Evolutionary conservation across 2,888 invertebrate species (phyloP), one percentile per base, ranked within the genome.

Genomic region (Sphinx pinastri): DNA sequence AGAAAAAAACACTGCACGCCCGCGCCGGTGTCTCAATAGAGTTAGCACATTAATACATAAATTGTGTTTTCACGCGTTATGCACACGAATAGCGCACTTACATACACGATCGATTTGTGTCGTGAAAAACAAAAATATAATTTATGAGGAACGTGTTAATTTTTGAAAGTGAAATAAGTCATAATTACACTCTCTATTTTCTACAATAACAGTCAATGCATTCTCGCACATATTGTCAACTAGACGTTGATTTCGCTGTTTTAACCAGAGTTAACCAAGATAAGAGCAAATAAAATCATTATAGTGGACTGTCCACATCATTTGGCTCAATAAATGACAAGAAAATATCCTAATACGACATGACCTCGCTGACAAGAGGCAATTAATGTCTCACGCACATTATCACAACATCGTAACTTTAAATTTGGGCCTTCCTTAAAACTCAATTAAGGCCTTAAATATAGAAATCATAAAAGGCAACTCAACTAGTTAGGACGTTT

Each of bases 21-120:
- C n/a, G 38, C 19, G 54, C 54, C 19, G 10, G 38, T 54, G 71
- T 76, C 76, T 77, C 78, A 79, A 76, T 75, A 74, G 68, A 69
- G 63, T 72, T 72, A 73, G 70, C 67, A 72, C 72, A 71, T 63
- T 63, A 63, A 63, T 63, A 63, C 19, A 63, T 63, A 49, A 63
- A 63, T 49, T 63, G 45, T 60, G 45, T 38, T 63, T 63, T 63
- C 63, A 63, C 49, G 19, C 63, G 47, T 19, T 63, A 12, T 19
- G 12, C 47, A 63, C 63, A 63, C 19, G 47, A 49, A 63, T 49
- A 10, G 38, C 19, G 19, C n/a, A 19, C 63, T 19, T n/a, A 54
- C 8, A 7, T 49, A 63, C 16, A 19, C 49, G 60, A 45, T 12
- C 45, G 49, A 49, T 38, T 14, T 63, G 4, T 47, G 63, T 63